Evolutionary conservation across 2,797 vertebrate species (phyloP), one percentile per base, ranked within the genome.

Genomic region (Sitta carolinensis): DNA sequence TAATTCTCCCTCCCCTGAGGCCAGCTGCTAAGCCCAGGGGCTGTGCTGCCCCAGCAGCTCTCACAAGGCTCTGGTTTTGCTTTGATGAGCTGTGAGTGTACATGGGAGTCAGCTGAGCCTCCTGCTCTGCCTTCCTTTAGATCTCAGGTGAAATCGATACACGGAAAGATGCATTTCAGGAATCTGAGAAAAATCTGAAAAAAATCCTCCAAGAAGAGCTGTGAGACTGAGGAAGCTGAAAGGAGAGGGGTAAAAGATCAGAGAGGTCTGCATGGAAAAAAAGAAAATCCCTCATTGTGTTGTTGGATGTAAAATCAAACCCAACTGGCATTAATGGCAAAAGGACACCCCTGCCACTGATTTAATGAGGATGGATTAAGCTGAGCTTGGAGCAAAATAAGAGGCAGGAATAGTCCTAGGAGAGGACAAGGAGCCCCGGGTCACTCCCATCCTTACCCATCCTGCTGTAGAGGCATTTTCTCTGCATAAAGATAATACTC

Each of bases 71-170:
- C 87, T 84, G 18, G 10, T 2, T 45, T 45, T 34, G 80, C 85
- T 91, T 90, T 89, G 90, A 63, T 87, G 84, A 72, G 87, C 84
- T 76, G 34, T 23, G 66, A 79, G 77, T 76, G 67, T 80, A 79
- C 1, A 5, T 8, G 0, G 0, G 67, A 84, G 59, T 23, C 10
- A 58, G 38, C 5, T 69, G 72, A 82, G 54, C 78, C 78, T 91
- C 82, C 72, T 77, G 63, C 85, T 57, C 76, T 51, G 68, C 83
- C 34, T 59, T 52, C 78, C 83, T 59, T 92, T 22, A 94, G 84
- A 63, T 84, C 75, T 79, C 77, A n/a, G 59, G 55, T 79, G 77
- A 68, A 79, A 84, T 90, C 91, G 38, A 64, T 85, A 69, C 32
- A 36, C 0, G 6, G 74, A 36, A 81, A 77, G 63, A 77, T 43